phyloP scores from a whole-genome alignment of 23 tunicate species.

The Halocynthia roretzi region DNA sequence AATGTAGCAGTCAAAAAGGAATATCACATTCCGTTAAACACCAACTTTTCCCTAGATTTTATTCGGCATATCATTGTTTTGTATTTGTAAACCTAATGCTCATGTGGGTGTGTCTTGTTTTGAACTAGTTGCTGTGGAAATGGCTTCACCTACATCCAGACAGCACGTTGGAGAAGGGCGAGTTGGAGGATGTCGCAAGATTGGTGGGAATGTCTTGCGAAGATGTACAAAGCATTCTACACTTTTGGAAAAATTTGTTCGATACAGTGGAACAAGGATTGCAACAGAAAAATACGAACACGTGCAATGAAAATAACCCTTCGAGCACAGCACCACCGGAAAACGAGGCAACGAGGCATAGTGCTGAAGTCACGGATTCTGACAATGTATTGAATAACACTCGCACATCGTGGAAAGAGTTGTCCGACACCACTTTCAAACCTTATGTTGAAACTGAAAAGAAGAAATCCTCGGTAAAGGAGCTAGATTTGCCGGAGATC shows the following conservation, averaged over 20 bases:
- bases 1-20: too few species aligned
- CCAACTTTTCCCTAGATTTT: background rate
- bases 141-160: conserved; percentile 3
- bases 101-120: background rate
- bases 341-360: background rate
- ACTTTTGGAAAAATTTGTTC: background rate
- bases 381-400: background rate
- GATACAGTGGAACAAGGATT: background rate
- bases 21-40: too few species aligned
- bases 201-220: conserved; percentile 1
- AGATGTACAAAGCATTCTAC: background rate
- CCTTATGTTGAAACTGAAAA: too few species aligned
- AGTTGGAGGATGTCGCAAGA: background rate
- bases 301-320: too few species aligned
- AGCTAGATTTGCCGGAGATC: too few species aligned
- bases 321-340: too few species aligned
- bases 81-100: background rate
- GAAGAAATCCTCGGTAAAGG: too few species aligned
- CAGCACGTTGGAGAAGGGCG: background rate
- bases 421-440: too few species aligned
- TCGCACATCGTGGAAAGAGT: too few species aligned
- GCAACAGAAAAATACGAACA: background rate
- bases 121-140: background rate
- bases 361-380: background rate
- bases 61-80: background rate